Conservation (phyloP, 1,140 invertebrate species). For the Lerema accius region DNA sequence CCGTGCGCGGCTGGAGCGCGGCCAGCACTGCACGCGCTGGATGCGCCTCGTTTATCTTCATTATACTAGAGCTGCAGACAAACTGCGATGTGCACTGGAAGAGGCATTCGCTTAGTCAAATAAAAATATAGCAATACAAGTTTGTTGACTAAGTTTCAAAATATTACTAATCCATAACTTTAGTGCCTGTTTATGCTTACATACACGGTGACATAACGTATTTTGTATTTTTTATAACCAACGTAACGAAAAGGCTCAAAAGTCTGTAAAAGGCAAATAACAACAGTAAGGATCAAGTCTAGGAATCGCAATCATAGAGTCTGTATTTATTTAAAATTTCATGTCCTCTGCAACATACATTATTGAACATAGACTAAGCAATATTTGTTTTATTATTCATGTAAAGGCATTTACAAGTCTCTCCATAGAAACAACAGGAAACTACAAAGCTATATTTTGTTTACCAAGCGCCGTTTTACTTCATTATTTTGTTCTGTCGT, state of each 20-base stretch:
- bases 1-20: constrained; percentile 35
- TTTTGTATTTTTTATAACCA: no score
- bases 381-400: constrained; percentile 35
- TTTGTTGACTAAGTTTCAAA: no score
- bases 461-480: not conserved
- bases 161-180: no score
- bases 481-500: not conserved
- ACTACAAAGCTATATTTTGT: constrained; percentile 39
- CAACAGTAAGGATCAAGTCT: no score
- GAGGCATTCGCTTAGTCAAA: constrained; percentile 8
- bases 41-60: constrained; percentile 42
- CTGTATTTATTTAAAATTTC: no score
- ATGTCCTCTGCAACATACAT: no score
- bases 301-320: no score
- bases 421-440: constrained; percentile 38
- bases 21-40: constrained; percentile 36
- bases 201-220: no score
- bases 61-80: constrained; percentile 34
- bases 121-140: not conserved
- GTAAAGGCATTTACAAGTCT: constrained; percentile 50
- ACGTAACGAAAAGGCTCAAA: no score
- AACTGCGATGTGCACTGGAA: constrained; percentile 6
- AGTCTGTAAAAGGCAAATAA: no score
- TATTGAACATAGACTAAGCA: constrained; percentile 31
- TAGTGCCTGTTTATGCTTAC: no score